Evolutionary conservation across 2,797 vertebrate genomes (phyloP), one percentile per base, ranked within the genome.

Genomic region (Botia almorhae): DNA sequence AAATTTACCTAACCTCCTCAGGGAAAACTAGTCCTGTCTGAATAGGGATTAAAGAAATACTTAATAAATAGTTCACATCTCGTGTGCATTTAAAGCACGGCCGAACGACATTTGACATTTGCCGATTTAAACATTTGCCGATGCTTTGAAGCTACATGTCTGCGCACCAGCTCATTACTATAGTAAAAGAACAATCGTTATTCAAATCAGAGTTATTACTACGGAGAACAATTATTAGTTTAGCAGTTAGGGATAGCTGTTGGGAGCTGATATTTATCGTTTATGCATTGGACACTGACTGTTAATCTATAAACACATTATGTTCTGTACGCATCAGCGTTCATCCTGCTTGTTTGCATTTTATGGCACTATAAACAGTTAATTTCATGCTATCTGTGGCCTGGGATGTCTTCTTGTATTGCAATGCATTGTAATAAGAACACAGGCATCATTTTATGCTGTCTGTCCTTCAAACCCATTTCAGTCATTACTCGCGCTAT

Each of bases 291-390:
- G 19, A 3, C 6, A 83, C 68, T 69, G 80, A 88, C 73, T 82
- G 71, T 39, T 89, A 81, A 90, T 93, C 89, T 85, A 89, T 88
- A 90, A 90, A 89, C 81, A 75, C 84, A 87, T 82, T 86, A 88
- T 14, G 68, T n/a, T 19, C 23, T 0, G 53, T 81, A 85, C 76
- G 71, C 78, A 87, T 88, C 36, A 58, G 55, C 80, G 56, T 58
- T 87, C 80, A 82, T 76, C 77, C 61, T 74, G 55, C 29, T 56
- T 21, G 61, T 64, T 23, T 75, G 46, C 76, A 63, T 7, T 50
- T 78, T 68, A 73, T 74, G 51, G 33, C 7, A 72, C 23, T n/a
- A 13, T 46, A 46, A 73, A 16, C 23, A n/a, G 70, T 50, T 53
- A 3, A 61, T 71, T 73, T 81, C 6, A 73, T 19, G 39, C 3